Conservation (phyloP, 2,888 invertebrate genomes). For the Asteroscopus sphinx region DNA sequence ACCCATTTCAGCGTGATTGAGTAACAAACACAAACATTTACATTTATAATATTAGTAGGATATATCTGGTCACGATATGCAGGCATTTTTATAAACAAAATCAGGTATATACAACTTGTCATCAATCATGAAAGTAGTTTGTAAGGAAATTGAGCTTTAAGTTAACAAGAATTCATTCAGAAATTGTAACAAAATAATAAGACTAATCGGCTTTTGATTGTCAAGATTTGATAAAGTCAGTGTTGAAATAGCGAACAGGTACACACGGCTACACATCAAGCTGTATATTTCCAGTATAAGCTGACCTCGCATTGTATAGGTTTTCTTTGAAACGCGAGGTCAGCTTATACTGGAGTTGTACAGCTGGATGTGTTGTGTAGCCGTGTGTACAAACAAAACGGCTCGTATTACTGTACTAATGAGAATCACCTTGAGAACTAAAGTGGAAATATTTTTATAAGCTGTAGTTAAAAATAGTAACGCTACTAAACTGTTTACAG, state of each 20-base stretch:
- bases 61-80: no score
- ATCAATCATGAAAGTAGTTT: not conserved
- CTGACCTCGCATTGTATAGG: no score
- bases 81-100: not conserved
- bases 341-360: no score
- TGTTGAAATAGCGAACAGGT: constrained; percentile 10
- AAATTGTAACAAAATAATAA: constrained; percentile 7
- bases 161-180: constrained; percentile 13
- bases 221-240: constrained; percentile 9
- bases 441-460: constrained; percentile 36
- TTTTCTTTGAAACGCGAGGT: no score
- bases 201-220: constrained; percentile 27
- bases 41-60: no score
- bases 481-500: constrained; percentile 16
- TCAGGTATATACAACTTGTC: not conserved
- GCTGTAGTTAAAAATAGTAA: constrained; percentile 22
- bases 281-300: no score
- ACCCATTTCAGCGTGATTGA: no score
- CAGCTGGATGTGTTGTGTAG: no score
- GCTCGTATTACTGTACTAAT: constrained; percentile 5
- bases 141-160: constrained; percentile 11
- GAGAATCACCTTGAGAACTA: constrained; percentile 24
- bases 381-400: no score
- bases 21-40: no score
- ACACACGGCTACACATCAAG: no score